These are phyloP conservation scores for Oreortyx pictus DNA, from an alignment of 2,797 vertebrate genomes.

Conservation along the genomic window DNA sequence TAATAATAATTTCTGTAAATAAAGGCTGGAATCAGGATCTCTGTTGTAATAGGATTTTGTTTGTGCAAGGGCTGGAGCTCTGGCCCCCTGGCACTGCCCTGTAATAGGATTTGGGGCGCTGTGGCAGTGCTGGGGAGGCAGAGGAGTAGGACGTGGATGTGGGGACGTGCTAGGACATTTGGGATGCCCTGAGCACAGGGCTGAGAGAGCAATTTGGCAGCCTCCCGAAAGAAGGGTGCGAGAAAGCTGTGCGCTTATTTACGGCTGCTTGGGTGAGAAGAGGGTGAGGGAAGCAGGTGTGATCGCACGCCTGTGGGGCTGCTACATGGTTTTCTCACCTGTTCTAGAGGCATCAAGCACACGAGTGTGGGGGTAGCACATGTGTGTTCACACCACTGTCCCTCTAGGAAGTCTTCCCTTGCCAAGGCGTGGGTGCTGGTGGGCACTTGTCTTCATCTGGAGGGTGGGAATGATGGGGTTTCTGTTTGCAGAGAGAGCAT, in stretches of 20 bases:
- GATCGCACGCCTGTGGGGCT: neutral
- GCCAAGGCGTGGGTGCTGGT: neutral
- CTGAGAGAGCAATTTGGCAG: neutral
- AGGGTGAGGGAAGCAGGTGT: neutral
- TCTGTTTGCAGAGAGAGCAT: neutral
- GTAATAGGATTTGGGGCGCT: slow-evolving; percentile 1
- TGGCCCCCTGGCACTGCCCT: neutral
- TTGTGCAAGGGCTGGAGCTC: slow-evolving; percentile 30
- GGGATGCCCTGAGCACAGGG: neutral
- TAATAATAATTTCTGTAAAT: slow-evolving; percentile 76
- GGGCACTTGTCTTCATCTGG: neutral
- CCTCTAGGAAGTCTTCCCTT: neutral
- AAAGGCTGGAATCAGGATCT: slow-evolving; percentile 59
- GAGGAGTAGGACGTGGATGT: neutral
- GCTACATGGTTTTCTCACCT: slow-evolving; percentile 30
- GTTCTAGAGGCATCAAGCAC: neutral
- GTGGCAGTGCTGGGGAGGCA: neutral
- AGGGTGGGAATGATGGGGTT: rapidly evolving
- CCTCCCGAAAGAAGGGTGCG: neutral
- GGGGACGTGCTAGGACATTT: neutral
- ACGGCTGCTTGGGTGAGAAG: neutral
- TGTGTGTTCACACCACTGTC: neutral
- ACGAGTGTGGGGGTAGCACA: neutral
- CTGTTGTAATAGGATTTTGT: slow-evolving; percentile 63
- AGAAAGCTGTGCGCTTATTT: neutral